Evolutionary conservation across 2,888 invertebrate genomes (phyloP), one percentile per base, ranked within the genome.

Genomic region (Pedicia rivosa): DNA sequence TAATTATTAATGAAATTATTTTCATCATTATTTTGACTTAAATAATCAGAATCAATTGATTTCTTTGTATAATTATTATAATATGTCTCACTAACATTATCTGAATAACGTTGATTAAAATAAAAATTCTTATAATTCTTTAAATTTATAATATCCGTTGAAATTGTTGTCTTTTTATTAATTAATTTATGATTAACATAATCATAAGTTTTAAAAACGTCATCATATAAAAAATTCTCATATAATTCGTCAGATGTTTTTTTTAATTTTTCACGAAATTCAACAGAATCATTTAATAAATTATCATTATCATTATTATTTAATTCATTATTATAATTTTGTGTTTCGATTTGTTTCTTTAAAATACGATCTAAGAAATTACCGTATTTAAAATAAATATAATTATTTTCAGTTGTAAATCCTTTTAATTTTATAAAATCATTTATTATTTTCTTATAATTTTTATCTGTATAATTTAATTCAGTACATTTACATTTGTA

Each of bases 381-480:
- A 9, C 54, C 55, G 42, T 57, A 57, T 36, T 59, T 59, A 14
- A 52, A 47, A 3, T 54, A 47, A 3, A 56, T 53, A 48, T 59
- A 59, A 3, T 53, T 46, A 5, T 46, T 45, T 2, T 56, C 49
- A 3, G 38, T 48, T 6, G 40, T 36, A 44, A 44, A 57, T 3
- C 58, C 59, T 37, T 53, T 56, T 0, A 45, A 42, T 6, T 38
- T 14, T 1, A 56, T 52, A 44, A 54, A 58, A 8, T 54, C 48
- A 17, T 48, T 45, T 0, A 59, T 43, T 2, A 59, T 48, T 2
- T 51, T 52, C 16, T 53, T 50, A 37, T 59, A 59, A 35, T 54
- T 55, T n/a, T 50, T 34, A 13, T 24, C 9, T 8, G 34, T 19
- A 15, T 19, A 34, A 15, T 34, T 24, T 4, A 5, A 24, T n/a